Percentiles rank a stretch among this genome's conserved stretches.
Conservation (phyloP, 2,113 vertebrate species). For the Pangasianodon gigas region DNA sequence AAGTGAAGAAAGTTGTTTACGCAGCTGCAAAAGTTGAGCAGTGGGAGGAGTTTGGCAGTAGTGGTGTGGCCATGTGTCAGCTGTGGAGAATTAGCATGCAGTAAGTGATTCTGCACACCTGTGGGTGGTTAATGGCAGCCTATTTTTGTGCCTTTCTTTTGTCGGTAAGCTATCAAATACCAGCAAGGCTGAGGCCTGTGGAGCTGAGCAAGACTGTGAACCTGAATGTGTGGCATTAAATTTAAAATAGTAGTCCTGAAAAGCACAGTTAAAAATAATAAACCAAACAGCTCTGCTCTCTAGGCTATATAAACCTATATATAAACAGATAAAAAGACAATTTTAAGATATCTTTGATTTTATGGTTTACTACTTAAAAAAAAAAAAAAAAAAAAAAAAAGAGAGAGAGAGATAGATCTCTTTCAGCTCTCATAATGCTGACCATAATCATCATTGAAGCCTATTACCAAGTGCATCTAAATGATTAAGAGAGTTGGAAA, state of each 20-base stretch:
- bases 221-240: neutral
- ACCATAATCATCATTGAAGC: neutral
- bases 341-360: neutral
- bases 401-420: neutral
- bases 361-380: neutral
- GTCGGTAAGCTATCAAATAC: neutral
- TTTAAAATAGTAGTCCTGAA: too few relatives aligned
- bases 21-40: neutral
- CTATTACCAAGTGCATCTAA: neutral
- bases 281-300: neutral
- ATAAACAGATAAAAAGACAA: too few relatives aligned
- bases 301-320: neutral
- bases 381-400: too few relatives aligned
- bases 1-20: neutral
- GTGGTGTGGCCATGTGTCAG: neutral
- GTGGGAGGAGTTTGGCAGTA: neutral
- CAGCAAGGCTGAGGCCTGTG: neutral
- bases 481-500: neutral
- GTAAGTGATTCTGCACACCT: neutral
- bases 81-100: neutral
- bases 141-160: neutral
- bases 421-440: neutral
- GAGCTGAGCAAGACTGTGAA: neutral
- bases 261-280: neutral
- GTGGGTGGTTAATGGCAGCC: neutral